Evolutionary conservation across 1,140 invertebrate genomes (phyloP), one percentile per base, ranked within the genome.

Genomic region (Cydia amplana): DNA sequence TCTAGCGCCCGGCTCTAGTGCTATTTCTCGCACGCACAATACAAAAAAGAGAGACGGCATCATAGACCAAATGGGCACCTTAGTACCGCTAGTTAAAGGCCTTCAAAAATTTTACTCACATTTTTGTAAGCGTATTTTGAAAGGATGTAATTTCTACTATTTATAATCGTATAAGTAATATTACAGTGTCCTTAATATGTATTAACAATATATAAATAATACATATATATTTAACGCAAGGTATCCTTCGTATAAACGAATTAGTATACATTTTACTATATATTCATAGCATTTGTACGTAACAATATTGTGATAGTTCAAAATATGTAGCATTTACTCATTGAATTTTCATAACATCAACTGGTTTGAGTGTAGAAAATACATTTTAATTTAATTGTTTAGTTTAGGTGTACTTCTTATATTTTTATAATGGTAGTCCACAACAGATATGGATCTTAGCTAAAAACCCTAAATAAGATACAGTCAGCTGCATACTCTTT

Each of bases 301-400:
- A 80, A 80, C 73, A 77, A 80, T 83, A 81, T 60, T 82, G 80
- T 82, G 80, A 84, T 82, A 81, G 81, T 80, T 80, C 77, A 79
- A 80, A 79, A 80, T 77, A 80, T 60, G 75, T 78, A 70, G 65
- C 65, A 73, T 73, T 51, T 73, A 73, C 20, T 25, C 18, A 67
- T 70, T 36, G 0, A n/a, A 70, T 36, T 70, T 70, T n/a, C 25
- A 40, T 18, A 70, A n/a, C 28, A 18, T 70, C 65, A 40, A 70
- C 28, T 36, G 65, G 28, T n/a, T 36, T 18, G 65, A 36, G 14
- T 40, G 14, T 70, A 70, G 65, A 49, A 25, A 73, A 73, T 73
- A 73, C 49, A 12, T 18, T 10, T 70, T 70, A 32, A n/a, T 67
- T 67, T 67, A n/a, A 9, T n/a, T 55, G 16, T 60, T 60, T 60